Percentiles rank a stretch among this genome's conserved stretches.
phyloP scores from a whole-genome alignment of 2,888 invertebrate genomes.

The Escarpia spicata region DNA sequence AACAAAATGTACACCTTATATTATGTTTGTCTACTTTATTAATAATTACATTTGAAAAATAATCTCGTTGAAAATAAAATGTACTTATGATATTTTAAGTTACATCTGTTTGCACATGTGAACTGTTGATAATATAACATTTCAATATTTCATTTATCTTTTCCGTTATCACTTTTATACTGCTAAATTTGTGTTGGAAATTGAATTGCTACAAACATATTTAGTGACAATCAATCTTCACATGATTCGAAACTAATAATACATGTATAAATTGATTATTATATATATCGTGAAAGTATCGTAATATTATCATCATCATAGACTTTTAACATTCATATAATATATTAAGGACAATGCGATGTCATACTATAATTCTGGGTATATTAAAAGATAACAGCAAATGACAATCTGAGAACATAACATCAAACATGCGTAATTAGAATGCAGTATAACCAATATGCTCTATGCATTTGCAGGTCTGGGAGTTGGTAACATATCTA shows the following conservation, averaged over 20 bases:
- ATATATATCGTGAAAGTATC: too few relatives aligned
- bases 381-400: background rate
- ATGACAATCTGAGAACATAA: background rate
- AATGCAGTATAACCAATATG: background rate
- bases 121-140: too few relatives aligned
- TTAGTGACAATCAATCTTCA: background rate
- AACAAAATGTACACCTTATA: background rate
- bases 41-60: background rate
- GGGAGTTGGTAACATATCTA: background rate
- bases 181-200: background rate
- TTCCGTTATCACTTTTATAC: background rate
- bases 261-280: background rate
- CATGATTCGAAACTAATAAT: background rate
- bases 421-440: background rate
- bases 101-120: too few relatives aligned
- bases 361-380: too few relatives aligned
- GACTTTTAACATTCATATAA: too few relatives aligned
- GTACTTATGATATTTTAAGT: too few relatives aligned
- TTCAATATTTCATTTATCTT: too few relatives aligned
- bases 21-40: background rate
- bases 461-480: background rate
- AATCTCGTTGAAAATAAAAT: too few relatives aligned
- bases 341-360: too few relatives aligned
- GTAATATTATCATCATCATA: too few relatives aligned
- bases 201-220: background rate